Conservation (phyloP, 2,113 vertebrate genomes). For the Irena cyanogastra region DNA sequence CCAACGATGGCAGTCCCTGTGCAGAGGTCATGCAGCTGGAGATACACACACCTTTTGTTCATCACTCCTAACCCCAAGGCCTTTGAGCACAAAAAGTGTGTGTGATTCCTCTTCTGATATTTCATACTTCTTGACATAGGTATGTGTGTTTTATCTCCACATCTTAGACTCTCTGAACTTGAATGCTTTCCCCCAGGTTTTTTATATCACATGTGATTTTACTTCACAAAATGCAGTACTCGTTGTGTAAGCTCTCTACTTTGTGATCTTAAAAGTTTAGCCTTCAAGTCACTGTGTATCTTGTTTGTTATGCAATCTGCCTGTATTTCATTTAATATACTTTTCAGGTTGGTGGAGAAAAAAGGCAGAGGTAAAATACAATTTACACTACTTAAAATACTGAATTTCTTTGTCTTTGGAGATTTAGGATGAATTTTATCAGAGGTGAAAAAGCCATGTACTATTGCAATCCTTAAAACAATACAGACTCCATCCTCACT, state of each 20-base stretch:
- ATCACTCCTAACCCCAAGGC: not conserved
- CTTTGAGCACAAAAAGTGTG: not conserved
- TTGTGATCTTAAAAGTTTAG: not conserved
- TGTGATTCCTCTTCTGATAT: not conserved
- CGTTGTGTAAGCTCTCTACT: not conserved
- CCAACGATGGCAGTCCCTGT: not conserved
- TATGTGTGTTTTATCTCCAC: not conserved
- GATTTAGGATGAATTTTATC: not conserved
- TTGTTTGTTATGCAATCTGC: not conserved
- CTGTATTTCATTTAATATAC: not conserved
- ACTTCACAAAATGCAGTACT: not conserved
- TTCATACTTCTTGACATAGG: not conserved
- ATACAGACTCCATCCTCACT: not conserved
- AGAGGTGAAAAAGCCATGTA: not conserved
- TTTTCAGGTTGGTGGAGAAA: not conserved
- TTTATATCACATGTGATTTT: not conserved
- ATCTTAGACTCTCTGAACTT: not conserved
- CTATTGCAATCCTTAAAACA: slow-evolving; percentile 4
- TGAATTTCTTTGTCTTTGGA: not conserved
- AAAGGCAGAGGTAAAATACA: not conserved
- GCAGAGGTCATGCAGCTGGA: not conserved
- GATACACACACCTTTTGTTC: not conserved
- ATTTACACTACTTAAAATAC: not conserved
- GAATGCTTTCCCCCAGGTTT: not conserved
- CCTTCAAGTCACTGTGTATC: not conserved